Percentiles rank a stretch among this genome's conserved stretches.
phyloP scores from a whole-genome alignment of 2,113 vertebrate species.

The Tachysurus fulvidraco region DNA sequence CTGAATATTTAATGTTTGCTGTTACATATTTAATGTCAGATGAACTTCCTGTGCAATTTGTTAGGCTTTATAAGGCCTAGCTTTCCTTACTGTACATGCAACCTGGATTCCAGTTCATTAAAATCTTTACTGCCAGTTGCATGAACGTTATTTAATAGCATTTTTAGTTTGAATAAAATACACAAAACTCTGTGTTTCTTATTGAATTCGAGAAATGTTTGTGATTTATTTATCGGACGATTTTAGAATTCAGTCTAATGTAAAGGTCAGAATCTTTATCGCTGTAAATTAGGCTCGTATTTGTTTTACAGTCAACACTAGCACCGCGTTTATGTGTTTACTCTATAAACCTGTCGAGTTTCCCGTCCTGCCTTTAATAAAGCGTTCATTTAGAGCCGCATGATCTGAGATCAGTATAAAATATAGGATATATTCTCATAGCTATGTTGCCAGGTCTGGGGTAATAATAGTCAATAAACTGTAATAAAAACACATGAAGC shows the following conservation, averaged over 20 bases:
- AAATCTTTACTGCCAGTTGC: not conserved
- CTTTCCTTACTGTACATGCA: not conserved
- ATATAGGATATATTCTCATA: not conserved
- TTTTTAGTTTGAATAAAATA: not conserved
- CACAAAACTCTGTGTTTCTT: not conserved
- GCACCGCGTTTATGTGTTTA: not conserved
- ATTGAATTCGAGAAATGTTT: not conserved
- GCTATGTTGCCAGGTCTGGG: not conserved
- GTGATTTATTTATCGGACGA: not conserved
- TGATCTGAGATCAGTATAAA: not conserved
- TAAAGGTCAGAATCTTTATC: not conserved
- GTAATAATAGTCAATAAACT: not conserved
- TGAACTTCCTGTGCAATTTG: constrained; percentile 30
- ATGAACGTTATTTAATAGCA: not conserved
- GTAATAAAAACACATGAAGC: too few relatives aligned
- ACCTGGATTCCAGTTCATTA: constrained; percentile 28
- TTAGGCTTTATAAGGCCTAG: constrained; percentile 5
- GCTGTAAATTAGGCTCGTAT: not conserved
- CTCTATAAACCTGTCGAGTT: not conserved
- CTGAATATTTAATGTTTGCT: constrained; percentile 53
- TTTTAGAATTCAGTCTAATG: not conserved
- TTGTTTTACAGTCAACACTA: not conserved
- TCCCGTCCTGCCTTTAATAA: not conserved
- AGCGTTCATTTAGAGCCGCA: not conserved
- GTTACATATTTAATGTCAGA: constrained; percentile 47